A percentile compares a stretch with the other conserved stretches of the same genome.
Conservation (phyloP, 2,113 vertebrate species). For the Xyliphius kryptos region DNA sequence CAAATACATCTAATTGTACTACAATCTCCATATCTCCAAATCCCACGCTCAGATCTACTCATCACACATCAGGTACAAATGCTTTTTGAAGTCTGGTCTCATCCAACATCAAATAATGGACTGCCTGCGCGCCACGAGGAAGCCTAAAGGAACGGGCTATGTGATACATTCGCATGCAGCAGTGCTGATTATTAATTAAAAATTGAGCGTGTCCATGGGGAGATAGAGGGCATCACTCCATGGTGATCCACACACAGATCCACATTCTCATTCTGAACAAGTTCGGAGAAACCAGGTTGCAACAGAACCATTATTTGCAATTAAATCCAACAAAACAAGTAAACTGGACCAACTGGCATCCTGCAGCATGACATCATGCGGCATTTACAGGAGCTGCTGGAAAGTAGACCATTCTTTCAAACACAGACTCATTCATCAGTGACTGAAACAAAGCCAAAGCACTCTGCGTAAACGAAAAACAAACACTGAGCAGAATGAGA, state of each 20-base stretch:
- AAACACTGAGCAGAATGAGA: too few species aligned
- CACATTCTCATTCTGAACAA: background rate
- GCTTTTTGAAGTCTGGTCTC: background rate
- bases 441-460: too few species aligned
- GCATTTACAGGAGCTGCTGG: conserved; percentile 1
- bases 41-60: too few species aligned
- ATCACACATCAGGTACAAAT: too few species aligned
- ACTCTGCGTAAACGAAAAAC: too few species aligned
- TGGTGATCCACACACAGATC: too few species aligned
- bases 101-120: background rate
- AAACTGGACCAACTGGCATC: background rate
- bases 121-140: background rate
- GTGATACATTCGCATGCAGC: background rate
- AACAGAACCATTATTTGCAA: background rate
- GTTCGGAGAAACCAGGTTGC: too few species aligned
- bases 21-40: too few species aligned
- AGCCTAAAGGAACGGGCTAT: background rate
- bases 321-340: background rate
- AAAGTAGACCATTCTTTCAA: background rate
- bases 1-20: too few species aligned
- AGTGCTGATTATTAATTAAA: background rate
- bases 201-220: background rate
- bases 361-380: background rate
- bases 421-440: too few species aligned
- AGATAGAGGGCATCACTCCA: background rate